These are phyloP conservation scores for Ailuropoda melanoleuca DNA, from an alignment of 2,113 vertebrate genomes.

Conservation along the genomic window DNA sequence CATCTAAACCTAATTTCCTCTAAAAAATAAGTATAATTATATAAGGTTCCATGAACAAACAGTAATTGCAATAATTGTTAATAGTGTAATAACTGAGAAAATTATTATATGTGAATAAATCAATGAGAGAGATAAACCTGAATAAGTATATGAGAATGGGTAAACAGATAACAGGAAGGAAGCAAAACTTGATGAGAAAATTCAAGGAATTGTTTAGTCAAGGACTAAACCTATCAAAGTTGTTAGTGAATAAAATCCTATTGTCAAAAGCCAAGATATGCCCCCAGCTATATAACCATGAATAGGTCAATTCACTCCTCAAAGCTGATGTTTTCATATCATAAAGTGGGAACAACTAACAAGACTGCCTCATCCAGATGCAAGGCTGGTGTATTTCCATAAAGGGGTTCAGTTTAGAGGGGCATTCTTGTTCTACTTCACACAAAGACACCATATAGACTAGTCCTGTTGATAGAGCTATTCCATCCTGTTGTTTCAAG, in stretches of 20 bases:
- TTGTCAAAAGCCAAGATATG: neutral
- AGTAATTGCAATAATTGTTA: neutral
- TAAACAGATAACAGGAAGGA: neutral
- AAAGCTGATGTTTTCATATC: neutral
- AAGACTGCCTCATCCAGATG: neutral
- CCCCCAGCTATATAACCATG: neutral
- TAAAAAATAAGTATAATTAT: slow-evolving; percentile 19
- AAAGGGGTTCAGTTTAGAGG: neutral
- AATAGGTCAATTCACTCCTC: neutral
- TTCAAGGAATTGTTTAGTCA: neutral
- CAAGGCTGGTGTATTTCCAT: neutral
- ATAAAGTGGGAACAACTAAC: neutral
- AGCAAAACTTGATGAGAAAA: neutral
- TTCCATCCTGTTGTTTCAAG: neutral
- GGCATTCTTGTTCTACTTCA: neutral
- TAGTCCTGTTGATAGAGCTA: neutral
- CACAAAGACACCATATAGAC: neutral
- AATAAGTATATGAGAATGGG: neutral
- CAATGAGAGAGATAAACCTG: neutral
- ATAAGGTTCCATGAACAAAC: neutral
- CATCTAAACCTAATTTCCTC: neutral
- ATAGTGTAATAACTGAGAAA: slow-evolving; percentile 8
- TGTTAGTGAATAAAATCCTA: neutral
- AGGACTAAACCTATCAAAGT: neutral
- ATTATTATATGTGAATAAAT: neutral